A percentile compares a stretch with the other conserved stretches of the same genome.
These are phyloP conservation scores for Gryllus bimaculatus DNA, from an alignment of 1,140 invertebrate species.

Conservation along the genomic window DNA sequence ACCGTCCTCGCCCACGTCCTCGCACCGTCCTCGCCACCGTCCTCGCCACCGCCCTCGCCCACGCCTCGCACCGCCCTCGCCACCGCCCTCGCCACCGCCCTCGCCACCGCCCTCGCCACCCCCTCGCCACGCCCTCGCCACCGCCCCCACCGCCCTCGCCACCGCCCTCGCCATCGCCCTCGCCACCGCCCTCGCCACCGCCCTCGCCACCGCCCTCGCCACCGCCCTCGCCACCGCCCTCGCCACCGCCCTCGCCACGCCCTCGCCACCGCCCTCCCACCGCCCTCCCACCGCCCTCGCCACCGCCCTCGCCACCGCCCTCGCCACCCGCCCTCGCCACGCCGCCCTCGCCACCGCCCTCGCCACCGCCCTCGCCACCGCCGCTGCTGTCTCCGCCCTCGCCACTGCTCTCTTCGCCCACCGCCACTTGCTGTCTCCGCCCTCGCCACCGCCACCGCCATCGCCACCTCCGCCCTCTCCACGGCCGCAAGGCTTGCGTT, in stretches of 20 bases:
- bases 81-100: not conserved
- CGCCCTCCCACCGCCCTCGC: not conserved
- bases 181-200: too few relatives aligned
- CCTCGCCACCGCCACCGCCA: not conserved
- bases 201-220: not conserved
- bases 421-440: not conserved
- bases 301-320: not conserved
- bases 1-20: not conserved
- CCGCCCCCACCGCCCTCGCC: too few relatives aligned
- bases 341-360: not conserved
- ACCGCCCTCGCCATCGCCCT: too few relatives aligned
- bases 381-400: not conserved
- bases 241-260: not conserved
- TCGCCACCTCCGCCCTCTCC: not conserved
- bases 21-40: not conserved
- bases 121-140: not conserved
- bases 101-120: not conserved
- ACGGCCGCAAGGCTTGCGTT: not conserved
- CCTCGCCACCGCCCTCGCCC: not conserved
- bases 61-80: not conserved
- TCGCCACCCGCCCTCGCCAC: not conserved
- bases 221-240: not conserved
- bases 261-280: not conserved
- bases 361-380: not conserved
- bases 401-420: not conserved